A percentile compares a stretch with the other conserved stretches of the same genome.
Conservation (phyloP, 2,888 invertebrate genomes). For the Sphaerophoria rueppellii region DNA sequence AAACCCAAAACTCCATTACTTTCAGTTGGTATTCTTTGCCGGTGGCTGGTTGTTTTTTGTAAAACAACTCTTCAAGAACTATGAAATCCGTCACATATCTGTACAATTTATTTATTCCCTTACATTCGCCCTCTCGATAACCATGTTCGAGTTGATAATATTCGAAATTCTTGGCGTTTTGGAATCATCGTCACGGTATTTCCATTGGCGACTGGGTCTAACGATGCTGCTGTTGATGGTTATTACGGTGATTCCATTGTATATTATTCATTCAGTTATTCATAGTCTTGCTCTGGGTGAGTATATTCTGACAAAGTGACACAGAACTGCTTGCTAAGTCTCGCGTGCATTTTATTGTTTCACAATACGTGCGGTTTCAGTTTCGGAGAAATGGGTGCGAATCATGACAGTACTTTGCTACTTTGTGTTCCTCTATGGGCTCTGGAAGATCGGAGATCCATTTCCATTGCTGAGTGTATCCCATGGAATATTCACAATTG, state of each 20-base stretch:
- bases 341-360: no score
- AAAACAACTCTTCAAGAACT: constrained; percentile 97
- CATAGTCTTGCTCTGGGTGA: constrained; percentile 93
- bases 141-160: constrained; percentile 99
- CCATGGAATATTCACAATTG: constrained; percentile 89
- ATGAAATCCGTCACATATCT: constrained; percentile 96
- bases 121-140: constrained; percentile 97
- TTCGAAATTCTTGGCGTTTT: constrained; percentile 98
- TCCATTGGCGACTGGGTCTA: constrained; percentile 96
- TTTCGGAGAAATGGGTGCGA: constrained; percentile 89
- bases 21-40: constrained; percentile 95
- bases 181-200: constrained; percentile 89
- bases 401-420: constrained; percentile 92
- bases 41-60: constrained; percentile 99
- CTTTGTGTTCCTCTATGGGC: constrained; percentile 95
- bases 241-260: constrained; percentile 97
- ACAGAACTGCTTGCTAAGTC: neutral
- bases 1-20: constrained; percentile 73
- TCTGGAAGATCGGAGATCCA: constrained; percentile 99
- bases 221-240: constrained; percentile 96
- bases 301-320: constrained; percentile 74
- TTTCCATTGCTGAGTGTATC: constrained; percentile 98
- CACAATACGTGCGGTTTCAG: constrained; percentile 83
- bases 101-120: constrained; percentile 98
- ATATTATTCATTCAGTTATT: constrained; percentile 96